These are phyloP conservation scores for Synanthedon andrenaeformis DNA, from an alignment of 2,888 invertebrate species.

Conservation along the genomic window DNA sequence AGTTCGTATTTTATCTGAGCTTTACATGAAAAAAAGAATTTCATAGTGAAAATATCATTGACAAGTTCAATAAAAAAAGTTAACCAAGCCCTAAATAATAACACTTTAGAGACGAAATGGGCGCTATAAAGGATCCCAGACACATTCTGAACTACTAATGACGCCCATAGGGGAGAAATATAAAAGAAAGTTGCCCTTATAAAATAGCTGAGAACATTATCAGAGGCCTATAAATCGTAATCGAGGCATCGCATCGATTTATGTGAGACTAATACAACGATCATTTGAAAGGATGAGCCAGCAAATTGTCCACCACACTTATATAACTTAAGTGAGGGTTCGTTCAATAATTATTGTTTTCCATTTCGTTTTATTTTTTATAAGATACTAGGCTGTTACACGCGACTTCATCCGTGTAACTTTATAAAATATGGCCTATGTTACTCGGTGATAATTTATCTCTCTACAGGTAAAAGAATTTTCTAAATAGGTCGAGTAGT, in stretches of 20 bases:
- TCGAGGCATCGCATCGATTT: conserved; percentile 25
- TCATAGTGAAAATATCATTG: no score
- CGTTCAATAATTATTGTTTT: background rate
- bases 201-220: conserved; percentile 15
- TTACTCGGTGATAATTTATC: no score
- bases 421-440: no score
- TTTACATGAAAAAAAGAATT: no score
- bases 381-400: no score
- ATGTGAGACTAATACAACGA: conserved; percentile 19
- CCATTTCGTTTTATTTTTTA: background rate
- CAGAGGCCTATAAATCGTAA: conserved; percentile 24
- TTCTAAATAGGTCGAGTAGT: no score
- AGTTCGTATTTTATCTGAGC: no score
- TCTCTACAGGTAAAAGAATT: no score
- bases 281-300: conserved; percentile 3
- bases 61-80: no score
- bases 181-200: conserved; percentile 1
- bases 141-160: background rate
- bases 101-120: background rate
- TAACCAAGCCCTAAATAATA: background rate
- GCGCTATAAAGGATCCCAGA: background rate
- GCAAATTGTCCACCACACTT: background rate
- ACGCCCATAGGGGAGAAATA: conserved; percentile 1
- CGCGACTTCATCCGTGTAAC: no score
- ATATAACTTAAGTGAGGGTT: background rate